phyloP scores from a whole-genome alignment of 1,140 invertebrate genomes.

The Capitella teleta region DNA sequence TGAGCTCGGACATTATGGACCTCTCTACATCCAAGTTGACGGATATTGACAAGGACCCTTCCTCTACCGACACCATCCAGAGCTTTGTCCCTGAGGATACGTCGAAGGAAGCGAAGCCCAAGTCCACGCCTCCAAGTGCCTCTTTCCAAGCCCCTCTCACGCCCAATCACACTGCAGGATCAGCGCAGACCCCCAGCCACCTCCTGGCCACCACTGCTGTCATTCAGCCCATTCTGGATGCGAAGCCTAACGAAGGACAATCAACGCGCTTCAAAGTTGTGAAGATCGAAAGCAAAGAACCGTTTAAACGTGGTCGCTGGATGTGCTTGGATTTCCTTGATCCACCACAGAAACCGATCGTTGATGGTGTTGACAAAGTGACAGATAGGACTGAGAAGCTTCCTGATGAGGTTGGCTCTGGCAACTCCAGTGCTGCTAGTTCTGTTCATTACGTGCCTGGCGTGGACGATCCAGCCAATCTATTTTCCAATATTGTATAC shows the following conservation, averaged over 20 bases:
- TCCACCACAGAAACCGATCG: slow-evolving; percentile 45
- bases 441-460: slow-evolving; percentile 30
- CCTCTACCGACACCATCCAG: slow-evolving; percentile 21
- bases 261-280: slow-evolving; percentile 92
- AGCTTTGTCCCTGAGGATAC: slow-evolving; percentile 16
- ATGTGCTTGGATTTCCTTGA: slow-evolving; percentile 91
- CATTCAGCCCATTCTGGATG: no score
- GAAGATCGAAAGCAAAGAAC: slow-evolving; percentile 83
- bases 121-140: no score
- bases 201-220: no score
- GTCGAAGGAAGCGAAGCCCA: no score
- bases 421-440: slow-evolving; percentile 25
- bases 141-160: no score
- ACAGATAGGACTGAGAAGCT: slow-evolving; percentile 11
- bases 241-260: no score
- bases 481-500: neutral
- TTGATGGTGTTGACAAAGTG: slow-evolving; percentile 16
- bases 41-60: slow-evolving; percentile 25
- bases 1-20: slow-evolving; percentile 48
- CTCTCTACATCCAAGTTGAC: slow-evolving; percentile 32
- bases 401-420: slow-evolving; percentile 19
- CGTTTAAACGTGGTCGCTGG: slow-evolving; percentile 86
- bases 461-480: slow-evolving; percentile 28
- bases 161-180: no score
- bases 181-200: no score